Percentiles rank a stretch among this genome's conserved stretches.
These are phyloP conservation scores for Polypedilum vanderplanki DNA, from an alignment of 1,140 invertebrate species.

Conservation along the genomic window DNA sequence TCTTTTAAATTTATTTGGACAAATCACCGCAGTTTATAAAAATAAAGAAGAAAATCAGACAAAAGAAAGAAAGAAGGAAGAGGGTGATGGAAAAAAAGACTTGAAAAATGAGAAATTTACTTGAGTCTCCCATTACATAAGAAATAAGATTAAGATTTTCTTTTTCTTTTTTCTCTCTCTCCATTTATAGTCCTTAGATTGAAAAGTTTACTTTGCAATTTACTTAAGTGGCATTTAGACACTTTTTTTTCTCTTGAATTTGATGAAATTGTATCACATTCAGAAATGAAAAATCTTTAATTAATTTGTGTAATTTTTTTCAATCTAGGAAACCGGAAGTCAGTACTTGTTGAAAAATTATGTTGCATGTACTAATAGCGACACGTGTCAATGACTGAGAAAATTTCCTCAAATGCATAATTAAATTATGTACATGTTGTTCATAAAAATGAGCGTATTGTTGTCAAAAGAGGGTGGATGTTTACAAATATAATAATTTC, in stretches of 20 bases:
- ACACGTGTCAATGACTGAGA: background rate
- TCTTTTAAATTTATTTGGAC: conserved; percentile 23
- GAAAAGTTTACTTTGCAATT: conserved; percentile 25
- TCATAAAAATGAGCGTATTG: background rate
- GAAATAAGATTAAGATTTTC: conserved; percentile 22
- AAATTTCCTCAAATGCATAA: background rate
- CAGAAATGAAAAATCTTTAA: too few relatives aligned
- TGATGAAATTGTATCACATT: background rate
- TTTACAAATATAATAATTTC: background rate
- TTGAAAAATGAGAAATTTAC: background rate
- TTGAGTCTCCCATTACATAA: background rate
- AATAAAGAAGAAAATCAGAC: background rate
- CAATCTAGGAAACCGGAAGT: background rate
- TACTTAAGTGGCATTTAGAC: conserved; percentile 26
- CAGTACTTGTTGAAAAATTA: background rate
- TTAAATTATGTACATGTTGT: background rate
- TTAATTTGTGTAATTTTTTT: background rate
- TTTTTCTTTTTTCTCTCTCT: background rate
- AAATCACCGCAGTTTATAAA: background rate
- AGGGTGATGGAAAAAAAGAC: background rate
- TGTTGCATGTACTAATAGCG: background rate
- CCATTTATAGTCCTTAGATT: background rate
- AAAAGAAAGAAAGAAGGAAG: background rate
- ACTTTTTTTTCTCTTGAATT: background rate
- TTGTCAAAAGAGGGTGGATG: background rate